A percentile compares a stretch with the other conserved stretches of the same genome.
phyloP scores from a whole-genome alignment of 2,888 invertebrate species.

The Acanthacorydalis orientalis region DNA sequence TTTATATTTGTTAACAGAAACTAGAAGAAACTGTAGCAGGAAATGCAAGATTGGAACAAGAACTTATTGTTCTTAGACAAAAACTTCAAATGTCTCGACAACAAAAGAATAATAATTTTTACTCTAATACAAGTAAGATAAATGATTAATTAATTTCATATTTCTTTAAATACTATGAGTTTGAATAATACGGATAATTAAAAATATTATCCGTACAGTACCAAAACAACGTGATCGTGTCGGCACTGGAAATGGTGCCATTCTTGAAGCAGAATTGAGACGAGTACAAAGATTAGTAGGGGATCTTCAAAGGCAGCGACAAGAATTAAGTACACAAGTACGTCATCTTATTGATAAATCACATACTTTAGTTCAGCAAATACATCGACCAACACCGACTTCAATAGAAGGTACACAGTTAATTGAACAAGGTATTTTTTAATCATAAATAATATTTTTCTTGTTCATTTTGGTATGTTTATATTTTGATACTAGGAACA shows the following conservation, averaged over 20 bases:
- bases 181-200: background rate
- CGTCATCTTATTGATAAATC: conserved; percentile 70
- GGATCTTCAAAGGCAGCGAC: conserved; percentile 70
- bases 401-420: too few relatives aligned
- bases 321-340: conserved; percentile 73
- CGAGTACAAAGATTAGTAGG: conserved; percentile 72
- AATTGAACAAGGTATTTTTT: too few relatives aligned
- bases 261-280: conserved; percentile 63
- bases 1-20: conserved; percentile 35
- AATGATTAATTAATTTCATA: background rate
- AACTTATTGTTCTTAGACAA: conserved; percentile 66
- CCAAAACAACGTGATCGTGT: conserved; percentile 17
- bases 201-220: background rate
- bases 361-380: conserved; percentile 46
- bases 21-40: conserved; percentile 84
- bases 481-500: conserved; percentile 20
- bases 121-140: conserved; percentile 22
- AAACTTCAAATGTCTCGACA: conserved; percentile 59
- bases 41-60: conserved; percentile 76
- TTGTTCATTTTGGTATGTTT: background rate
- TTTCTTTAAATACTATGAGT: background rate
- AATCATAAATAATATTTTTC: too few relatives aligned
- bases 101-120: conserved; percentile 25
- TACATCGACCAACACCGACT: conserved; percentile 16
- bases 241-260: conserved; percentile 40